Percentiles rank a stretch among this genome's conserved stretches.
Evolutionary conservation across 2,888 invertebrate genomes (phyloP).

Genomic region (Eupithecia pulchellata): DNA sequence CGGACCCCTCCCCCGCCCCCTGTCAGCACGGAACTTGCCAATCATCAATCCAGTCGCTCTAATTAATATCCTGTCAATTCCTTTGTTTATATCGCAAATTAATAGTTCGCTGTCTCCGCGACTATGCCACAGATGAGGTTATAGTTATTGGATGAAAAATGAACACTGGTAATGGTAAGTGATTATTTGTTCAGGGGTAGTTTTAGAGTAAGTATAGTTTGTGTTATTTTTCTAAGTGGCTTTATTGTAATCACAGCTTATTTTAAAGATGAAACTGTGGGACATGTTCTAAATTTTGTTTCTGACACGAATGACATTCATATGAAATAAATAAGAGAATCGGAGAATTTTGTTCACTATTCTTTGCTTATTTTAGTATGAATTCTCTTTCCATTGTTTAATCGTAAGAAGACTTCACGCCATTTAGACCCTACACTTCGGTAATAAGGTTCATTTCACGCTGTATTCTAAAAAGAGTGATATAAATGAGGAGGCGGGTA

Average conservation of each 20-base stretch:
- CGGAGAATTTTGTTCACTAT: too few species aligned
- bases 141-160: neutral
- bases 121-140: conserved; percentile 46
- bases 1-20: conserved; percentile 43
- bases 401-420: neutral
- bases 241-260: too few species aligned
- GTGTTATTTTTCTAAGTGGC: too few species aligned
- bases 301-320: too few species aligned
- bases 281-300: too few species aligned
- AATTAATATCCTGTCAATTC: conserved; percentile 56
- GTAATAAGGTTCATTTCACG: conserved; percentile 12
- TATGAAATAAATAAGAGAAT: too few species aligned
- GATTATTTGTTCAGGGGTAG: too few species aligned
- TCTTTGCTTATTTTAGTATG: neutral
- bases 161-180: conserved; percentile 10
- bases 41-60: conserved; percentile 51
- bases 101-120: conserved; percentile 57
- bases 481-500: conserved; percentile 48
- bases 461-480: conserved; percentile 4
- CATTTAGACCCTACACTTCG: neutral
- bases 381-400: neutral
- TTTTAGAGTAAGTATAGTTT: too few species aligned
- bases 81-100: conserved; percentile 50
- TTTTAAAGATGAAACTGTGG: too few species aligned
- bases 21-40: conserved; percentile 48